A percentile compares a stretch with the other conserved stretches of the same genome.
phyloP scores from a whole-genome alignment of 37 sponge, comb jelly and placozoan genomes.

The Spongia lamella region DNA sequence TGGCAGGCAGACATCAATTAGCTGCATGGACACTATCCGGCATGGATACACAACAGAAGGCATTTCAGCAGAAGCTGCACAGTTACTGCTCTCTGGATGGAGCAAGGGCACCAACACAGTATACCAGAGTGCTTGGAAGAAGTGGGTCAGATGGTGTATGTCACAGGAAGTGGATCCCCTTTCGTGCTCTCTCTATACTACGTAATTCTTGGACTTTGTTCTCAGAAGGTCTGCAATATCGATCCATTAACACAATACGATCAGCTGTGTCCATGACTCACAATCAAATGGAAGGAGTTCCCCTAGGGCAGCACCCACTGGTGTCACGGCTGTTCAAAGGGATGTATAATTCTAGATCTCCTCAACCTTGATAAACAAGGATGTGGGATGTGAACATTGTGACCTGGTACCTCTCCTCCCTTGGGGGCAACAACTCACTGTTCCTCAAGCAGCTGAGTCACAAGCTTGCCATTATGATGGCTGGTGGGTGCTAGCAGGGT shows the following conservation, averaged over 20 bases:
- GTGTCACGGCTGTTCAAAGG: slow-evolving; percentile 25
- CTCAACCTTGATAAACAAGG: slow-evolving; percentile 10
- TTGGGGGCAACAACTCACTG: slow-evolving; percentile 9
- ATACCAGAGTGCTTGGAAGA: slow-evolving; percentile 37
- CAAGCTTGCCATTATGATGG: slow-evolving; percentile 45
- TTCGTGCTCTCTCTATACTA: slow-evolving; percentile 12
- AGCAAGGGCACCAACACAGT: slow-evolving; percentile 23
- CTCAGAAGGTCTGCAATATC: slow-evolving; percentile 35
- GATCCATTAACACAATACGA: too few species aligned
- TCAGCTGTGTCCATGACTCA: too few species aligned
- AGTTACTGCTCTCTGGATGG: too few species aligned
- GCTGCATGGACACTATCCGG: slow-evolving; percentile 67
- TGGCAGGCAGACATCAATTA: not conserved
- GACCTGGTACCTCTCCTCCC: not conserved
- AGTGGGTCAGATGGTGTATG: slow-evolving; percentile 44
- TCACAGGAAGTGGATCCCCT: slow-evolving; percentile 24
- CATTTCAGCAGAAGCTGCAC: too few species aligned
- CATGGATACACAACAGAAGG: too few species aligned
- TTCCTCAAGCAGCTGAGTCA: slow-evolving; percentile 16
- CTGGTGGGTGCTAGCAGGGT: too few species aligned
- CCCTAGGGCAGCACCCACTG: slow-evolving; percentile 33
- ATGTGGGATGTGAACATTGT: slow-evolving; percentile 29
- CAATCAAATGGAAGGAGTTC: slow-evolving; percentile 22
- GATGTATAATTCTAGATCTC: too few species aligned
- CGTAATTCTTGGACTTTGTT: slow-evolving; percentile 21